Percentiles rank a stretch among this genome's conserved stretches.
These are phyloP conservation scores for Epirrhoe alternata DNA, from an alignment of 2,888 invertebrate species.

Conservation along the genomic window DNA sequence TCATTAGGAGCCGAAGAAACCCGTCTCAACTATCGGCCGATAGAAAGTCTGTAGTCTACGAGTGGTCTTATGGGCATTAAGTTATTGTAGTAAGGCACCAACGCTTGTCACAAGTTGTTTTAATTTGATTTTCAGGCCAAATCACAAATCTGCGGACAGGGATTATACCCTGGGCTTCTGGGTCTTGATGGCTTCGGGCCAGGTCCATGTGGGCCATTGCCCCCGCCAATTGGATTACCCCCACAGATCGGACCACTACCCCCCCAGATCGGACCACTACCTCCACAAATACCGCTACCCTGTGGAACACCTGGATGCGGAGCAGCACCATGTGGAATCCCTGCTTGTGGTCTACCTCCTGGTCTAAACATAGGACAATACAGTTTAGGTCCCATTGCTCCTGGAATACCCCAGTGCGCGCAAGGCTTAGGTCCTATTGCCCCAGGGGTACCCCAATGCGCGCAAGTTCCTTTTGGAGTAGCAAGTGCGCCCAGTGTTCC, in stretches of 20 bases:
- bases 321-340: neutral
- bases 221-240: conserved; percentile 5
- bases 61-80: too few relatives aligned
- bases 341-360: neutral
- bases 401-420: neutral
- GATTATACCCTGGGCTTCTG: conserved; percentile 17
- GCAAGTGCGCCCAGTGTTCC: neutral
- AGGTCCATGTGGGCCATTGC: conserved; percentile 1
- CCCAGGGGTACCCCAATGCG: neutral
- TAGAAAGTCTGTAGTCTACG: too few relatives aligned
- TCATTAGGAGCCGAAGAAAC: too few relatives aligned
- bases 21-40: too few relatives aligned
- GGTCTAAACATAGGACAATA: neutral
- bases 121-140: conserved; percentile 39
- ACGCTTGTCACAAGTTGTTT: too few relatives aligned
- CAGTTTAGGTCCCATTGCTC: neutral
- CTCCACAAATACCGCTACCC: neutral
- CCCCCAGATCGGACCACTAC: neutral
- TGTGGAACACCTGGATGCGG: conserved; percentile 8
- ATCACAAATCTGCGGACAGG: conserved; percentile 36
- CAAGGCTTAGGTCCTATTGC: neutral
- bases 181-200: conserved; percentile 19
- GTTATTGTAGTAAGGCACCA: too few relatives aligned
- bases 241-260: neutral
- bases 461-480: conserved; percentile 3